These are phyloP conservation scores for Poeciliopsis retropinna DNA, from an alignment of 2,113 vertebrate genomes.

Conservation along the genomic window DNA sequence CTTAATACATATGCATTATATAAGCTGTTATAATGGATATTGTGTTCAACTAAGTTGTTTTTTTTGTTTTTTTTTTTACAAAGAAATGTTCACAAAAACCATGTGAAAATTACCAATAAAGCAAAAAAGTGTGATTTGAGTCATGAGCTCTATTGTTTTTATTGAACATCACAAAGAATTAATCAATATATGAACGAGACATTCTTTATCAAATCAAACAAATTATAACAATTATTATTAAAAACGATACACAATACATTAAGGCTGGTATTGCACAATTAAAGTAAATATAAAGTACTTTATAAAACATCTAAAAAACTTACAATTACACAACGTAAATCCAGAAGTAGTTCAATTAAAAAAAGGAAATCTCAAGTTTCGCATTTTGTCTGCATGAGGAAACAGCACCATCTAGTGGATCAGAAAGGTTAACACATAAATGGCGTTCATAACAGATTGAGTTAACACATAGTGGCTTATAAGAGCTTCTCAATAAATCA, in stretches of 20 bases:
- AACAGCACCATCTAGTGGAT: neutral
- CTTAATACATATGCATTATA: neutral
- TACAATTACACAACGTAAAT: neutral
- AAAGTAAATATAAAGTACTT: neutral
- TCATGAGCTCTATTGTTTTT: neutral
- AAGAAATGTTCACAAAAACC: neutral
- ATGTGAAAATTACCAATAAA: neutral
- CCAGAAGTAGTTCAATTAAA: too few relatives aligned
- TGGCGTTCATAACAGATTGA: too few relatives aligned
- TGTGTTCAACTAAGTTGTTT: neutral
- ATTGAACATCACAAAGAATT: neutral
- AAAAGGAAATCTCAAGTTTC: neutral
- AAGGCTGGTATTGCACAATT: neutral
- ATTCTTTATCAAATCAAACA: neutral
- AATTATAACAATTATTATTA: neutral
- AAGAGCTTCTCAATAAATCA: neutral
- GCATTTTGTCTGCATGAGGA: neutral
- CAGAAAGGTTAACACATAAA: neutral
- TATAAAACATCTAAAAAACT: too few relatives aligned
- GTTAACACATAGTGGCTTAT: neutral
- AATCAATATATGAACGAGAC: neutral
- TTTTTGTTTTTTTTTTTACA: neutral
- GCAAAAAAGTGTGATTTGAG: neutral
- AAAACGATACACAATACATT: neutral
- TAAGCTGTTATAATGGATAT: neutral